Evolutionary conservation across 1,140 invertebrate genomes (phyloP).

Genomic region (Triops longicaudatus): DNA sequence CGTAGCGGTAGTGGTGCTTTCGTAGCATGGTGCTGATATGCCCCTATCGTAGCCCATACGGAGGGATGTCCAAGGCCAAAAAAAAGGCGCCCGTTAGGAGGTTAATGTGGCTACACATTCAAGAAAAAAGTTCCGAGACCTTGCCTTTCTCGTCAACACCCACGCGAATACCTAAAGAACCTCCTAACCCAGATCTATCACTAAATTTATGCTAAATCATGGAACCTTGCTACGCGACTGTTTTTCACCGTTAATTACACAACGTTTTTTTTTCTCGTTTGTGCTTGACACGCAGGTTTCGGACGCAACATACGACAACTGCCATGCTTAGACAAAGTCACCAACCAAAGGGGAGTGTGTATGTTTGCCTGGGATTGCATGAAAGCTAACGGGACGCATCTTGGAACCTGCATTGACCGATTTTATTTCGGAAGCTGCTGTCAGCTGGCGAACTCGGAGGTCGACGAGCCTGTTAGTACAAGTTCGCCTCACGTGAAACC

Average conservation of each 20-base stretch:
- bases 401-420: conserved; percentile 82
- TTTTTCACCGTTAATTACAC: neutral
- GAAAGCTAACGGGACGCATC: conserved; percentile 78
- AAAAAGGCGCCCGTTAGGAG: neutral
- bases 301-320: conserved; percentile 78
- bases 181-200: neutral
- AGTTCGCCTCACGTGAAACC: neutral
- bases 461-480: neutral
- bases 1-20: neutral
- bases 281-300: conserved; percentile 48
- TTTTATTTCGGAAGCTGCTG: conserved; percentile 89
- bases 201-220: neutral
- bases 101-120: neutral
- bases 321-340: conserved; percentile 69
- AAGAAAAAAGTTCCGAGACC: neutral
- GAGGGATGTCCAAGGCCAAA: neutral
- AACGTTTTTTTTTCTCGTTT: conserved; percentile 23
- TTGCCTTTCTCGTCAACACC: neutral
- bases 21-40: neutral
- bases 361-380: conserved; percentile 92
- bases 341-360: conserved; percentile 70
- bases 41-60: neutral
- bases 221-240: neutral
- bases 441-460: conserved; percentile 21
- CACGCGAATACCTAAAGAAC: neutral